phyloP scores from a whole-genome alignment of 2,113 vertebrate species.

The Eudyptes chrysolophus region DNA sequence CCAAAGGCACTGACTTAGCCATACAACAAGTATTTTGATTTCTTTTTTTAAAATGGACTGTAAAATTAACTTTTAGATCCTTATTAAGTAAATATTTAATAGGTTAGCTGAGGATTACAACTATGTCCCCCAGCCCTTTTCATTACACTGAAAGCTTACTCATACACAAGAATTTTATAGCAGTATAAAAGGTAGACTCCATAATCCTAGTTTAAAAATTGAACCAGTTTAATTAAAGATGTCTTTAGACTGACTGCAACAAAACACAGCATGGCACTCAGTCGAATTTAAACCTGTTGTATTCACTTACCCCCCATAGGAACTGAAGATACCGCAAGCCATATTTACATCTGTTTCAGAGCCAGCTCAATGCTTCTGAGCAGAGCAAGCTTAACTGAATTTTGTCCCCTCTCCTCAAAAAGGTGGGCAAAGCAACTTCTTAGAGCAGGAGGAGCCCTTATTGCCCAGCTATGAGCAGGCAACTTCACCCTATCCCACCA shows the following conservation, averaged over 20 bases:
- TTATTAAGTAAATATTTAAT: conserved; percentile 17
- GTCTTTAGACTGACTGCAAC: background rate
- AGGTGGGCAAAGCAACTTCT: background rate
- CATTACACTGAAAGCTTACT: background rate
- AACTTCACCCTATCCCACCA: background rate
- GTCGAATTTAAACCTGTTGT: background rate
- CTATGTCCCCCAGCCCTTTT: background rate
- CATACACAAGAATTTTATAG: background rate
- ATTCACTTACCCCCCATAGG: background rate
- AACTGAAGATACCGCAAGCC: background rate
- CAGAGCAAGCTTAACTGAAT: background rate
- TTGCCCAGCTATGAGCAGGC: background rate
- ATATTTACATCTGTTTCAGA: background rate
- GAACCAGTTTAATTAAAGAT: conserved; percentile 15
- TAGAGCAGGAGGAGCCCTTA: background rate
- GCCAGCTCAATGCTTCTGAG: background rate
- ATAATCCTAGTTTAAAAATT: background rate
- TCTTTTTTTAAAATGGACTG: background rate
- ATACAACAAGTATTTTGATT: background rate
- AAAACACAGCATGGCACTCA: background rate
- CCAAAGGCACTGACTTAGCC: background rate
- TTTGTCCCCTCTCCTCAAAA: background rate
- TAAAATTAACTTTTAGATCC: conserved; percentile 10
- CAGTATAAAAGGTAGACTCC: background rate
- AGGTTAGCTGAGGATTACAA: background rate